Evolutionary conservation across 2,888 invertebrate genomes (phyloP).

Genomic region (Carabus problematicus): DNA sequence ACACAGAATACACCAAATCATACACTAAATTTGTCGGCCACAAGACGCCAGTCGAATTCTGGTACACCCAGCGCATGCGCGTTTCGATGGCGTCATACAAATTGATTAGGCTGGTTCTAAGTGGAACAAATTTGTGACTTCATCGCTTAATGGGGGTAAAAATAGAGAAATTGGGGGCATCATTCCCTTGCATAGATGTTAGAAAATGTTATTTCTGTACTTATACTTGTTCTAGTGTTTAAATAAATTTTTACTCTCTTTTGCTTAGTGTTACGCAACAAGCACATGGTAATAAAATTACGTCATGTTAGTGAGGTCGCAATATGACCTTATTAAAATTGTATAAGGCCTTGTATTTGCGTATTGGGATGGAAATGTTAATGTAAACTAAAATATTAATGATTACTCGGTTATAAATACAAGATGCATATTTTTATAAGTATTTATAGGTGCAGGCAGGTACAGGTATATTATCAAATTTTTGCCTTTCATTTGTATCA

Average conservation of each 20-base stretch:
- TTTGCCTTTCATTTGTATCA: neutral
- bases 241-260: neutral
- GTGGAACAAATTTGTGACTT: conserved; percentile 18
- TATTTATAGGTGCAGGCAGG: too few relatives aligned
- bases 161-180: conserved; percentile 2
- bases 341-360: too few relatives aligned
- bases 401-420: too few relatives aligned
- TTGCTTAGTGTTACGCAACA: neutral
- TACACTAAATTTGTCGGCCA: neutral
- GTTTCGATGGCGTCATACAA: conserved; percentile 31
- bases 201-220: conserved; percentile 2
- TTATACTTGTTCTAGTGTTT: neutral
- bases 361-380: too few relatives aligned
- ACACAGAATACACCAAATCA: conserved; percentile 24
- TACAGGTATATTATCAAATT: too few relatives aligned
- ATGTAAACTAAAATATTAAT: too few relatives aligned
- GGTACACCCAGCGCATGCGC: conserved; percentile 18
- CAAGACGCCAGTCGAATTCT: conserved; percentile 16
- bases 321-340: too few relatives aligned
- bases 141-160: conserved; percentile 27
- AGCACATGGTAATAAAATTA: neutral
- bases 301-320: too few relatives aligned
- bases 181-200: neutral
- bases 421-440: too few relatives aligned
- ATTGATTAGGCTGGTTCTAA: conserved; percentile 36